Conservation (phyloP, 2,888 invertebrate genomes). For the Sussaba pulchella region DNA sequence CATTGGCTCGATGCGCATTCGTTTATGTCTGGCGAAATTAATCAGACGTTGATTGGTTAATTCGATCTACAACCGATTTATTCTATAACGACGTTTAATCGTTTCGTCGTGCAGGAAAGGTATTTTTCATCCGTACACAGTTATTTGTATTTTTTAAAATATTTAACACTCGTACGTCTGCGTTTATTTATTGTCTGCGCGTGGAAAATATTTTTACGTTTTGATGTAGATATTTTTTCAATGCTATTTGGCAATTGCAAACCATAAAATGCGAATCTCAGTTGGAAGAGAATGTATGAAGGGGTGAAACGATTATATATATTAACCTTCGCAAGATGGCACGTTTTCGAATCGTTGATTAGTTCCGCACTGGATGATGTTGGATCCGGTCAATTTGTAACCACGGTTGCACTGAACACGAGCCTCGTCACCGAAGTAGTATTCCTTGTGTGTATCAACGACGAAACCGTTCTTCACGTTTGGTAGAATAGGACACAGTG, state of each 20-base stretch:
- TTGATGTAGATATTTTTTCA: neutral
- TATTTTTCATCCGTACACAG: neutral
- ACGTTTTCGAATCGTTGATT: conserved; percentile 93
- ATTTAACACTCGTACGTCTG: too few relatives aligned
- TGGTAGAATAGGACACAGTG: conserved; percentile 90
- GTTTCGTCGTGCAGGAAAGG: neutral
- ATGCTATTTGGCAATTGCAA: neutral
- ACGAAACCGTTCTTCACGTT: conserved; percentile 95
- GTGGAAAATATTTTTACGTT: too few relatives aligned
- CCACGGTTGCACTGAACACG: conserved; percentile 96
- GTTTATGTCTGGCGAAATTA: conserved; percentile 89
- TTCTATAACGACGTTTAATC: neutral
- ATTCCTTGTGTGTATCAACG: conserved; percentile 91
- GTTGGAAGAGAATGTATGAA: neutral
- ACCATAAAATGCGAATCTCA: neutral
- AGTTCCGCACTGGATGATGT: conserved; percentile 94
- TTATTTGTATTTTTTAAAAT: neutral
- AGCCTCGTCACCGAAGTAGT: conserved; percentile 95
- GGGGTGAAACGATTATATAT: too few relatives aligned
- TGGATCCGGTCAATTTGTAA: conserved; percentile 93
- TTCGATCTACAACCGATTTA: neutral
- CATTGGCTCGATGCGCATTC: conserved; percentile 96
- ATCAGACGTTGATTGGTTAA: conserved; percentile 28
- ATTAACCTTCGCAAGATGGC: conserved; percentile 92
- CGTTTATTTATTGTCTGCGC: too few relatives aligned